Evolutionary conservation across 1,140 invertebrate genomes (phyloP).

Genomic region (Meloidogyne exigua): DNA sequence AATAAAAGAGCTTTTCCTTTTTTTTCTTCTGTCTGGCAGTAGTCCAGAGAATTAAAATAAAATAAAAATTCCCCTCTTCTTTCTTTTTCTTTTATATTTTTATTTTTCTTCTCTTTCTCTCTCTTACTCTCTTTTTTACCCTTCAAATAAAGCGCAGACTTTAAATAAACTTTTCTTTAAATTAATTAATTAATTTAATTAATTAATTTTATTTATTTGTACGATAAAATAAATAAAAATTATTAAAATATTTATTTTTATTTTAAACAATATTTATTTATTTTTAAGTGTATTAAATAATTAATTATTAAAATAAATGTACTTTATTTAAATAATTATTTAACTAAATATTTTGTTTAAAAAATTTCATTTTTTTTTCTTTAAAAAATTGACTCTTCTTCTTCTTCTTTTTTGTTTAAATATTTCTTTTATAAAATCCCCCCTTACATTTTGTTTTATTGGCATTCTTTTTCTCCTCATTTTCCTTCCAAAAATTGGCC

Average conservation of each 20-base stretch:
- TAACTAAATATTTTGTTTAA: not conserved
- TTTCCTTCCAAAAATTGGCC: not conserved
- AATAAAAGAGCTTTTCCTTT: not conserved
- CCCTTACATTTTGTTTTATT: not conserved
- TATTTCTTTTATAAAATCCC: no score
- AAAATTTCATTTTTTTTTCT: not conserved
- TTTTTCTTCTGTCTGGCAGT: not conserved
- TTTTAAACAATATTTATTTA: no score
- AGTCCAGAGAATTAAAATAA: not conserved
- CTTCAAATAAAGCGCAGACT: no score
- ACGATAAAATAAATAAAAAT: no score
- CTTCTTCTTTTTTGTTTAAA: not conserved
- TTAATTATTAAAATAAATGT: not conserved
- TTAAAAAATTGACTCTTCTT: not conserved
- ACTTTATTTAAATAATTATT: no score
- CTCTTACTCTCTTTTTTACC: not conserved
- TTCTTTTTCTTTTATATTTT: not conserved
- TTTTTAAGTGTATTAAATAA: not conserved
- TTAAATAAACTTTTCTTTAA: no score
- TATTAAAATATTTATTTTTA: no score
- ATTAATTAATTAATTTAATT: no score
- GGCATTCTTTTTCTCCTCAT: not conserved
- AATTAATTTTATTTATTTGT: no score
- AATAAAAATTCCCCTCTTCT: not conserved
- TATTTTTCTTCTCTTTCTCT: no score